Conservation (phyloP, 2,888 invertebrate genomes). For the Exocentrus adspersus region DNA sequence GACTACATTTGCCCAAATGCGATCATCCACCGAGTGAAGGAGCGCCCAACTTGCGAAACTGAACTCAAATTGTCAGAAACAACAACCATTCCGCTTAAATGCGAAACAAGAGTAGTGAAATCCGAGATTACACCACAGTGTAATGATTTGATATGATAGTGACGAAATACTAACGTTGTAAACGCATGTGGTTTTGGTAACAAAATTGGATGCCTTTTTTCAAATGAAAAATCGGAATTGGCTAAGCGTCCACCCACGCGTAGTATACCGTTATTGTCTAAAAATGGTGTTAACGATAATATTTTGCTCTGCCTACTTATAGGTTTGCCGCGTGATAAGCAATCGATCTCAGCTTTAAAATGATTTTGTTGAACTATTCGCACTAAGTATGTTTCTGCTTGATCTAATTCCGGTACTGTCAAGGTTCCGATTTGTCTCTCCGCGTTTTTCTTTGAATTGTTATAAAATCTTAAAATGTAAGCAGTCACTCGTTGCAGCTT, state of each 20-base stretch:
- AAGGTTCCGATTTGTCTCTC: background rate
- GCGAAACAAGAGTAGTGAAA: too few species aligned
- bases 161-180: conserved; percentile 1
- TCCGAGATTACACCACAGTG: too few species aligned
- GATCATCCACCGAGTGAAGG: too few species aligned
- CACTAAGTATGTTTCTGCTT: background rate
- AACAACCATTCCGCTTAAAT: too few species aligned
- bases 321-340: background rate
- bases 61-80: too few species aligned
- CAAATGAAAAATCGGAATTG: background rate
- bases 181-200: conserved; percentile 35
- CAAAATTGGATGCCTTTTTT: conserved; percentile 44
- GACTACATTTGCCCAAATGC: too few species aligned
- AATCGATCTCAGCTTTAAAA: background rate
- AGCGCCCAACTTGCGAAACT: too few species aligned
- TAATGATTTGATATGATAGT: background rate
- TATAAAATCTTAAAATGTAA: background rate
- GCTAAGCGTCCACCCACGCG: conserved; percentile 47
- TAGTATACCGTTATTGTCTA: conserved; percentile 35
- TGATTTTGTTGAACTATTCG: background rate
- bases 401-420: background rate
- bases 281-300: conserved; percentile 17
- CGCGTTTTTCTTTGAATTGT: background rate
- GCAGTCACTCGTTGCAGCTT: background rate
- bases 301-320: conserved; percentile 9